These are phyloP conservation scores for Chaetodon auriga DNA, from an alignment of 2,113 vertebrate genomes.

Conservation along the genomic window DNA sequence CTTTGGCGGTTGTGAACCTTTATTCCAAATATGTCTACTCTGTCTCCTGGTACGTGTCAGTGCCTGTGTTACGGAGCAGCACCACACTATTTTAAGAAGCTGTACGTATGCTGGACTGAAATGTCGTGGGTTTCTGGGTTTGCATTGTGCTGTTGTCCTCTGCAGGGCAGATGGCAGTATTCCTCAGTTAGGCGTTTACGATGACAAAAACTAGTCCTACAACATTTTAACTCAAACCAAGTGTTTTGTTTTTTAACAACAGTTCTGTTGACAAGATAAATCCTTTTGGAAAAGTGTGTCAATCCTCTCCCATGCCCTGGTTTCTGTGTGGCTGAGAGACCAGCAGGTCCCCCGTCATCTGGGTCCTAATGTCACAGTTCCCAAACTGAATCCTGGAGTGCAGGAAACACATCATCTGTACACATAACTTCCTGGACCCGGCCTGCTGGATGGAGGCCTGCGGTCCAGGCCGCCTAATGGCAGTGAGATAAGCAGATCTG, in stretches of 20 bases:
- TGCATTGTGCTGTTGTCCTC: conserved; percentile 61
- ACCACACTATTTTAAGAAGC: conserved; percentile 35
- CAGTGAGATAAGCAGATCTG: conserved; percentile 8
- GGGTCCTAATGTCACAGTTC: conserved; percentile 12
- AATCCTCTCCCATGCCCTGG: conserved; percentile 28
- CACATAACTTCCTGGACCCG: conserved; percentile 6
- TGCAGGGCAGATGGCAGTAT: conserved; percentile 50
- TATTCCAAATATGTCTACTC: conserved; percentile 34
- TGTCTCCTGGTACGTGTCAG: neutral
- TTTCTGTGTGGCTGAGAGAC: conserved; percentile 20
- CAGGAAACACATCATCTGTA: conserved; percentile 31
- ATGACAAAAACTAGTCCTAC: conserved; percentile 18
- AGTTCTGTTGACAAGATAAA: conserved; percentile 32
- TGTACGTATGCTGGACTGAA: conserved; percentile 12
- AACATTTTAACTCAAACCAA: conserved; percentile 29
- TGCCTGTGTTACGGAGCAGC: conserved; percentile 29
- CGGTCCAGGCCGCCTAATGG: conserved; percentile 50
- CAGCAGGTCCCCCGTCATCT: neutral
- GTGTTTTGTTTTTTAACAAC: conserved; percentile 2
- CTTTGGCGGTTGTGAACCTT: conserved; percentile 51
- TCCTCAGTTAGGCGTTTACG: conserved; percentile 12
- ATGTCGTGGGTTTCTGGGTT: conserved; percentile 35
- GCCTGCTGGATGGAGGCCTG: conserved; percentile 22
- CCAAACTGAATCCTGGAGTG: conserved; percentile 7
- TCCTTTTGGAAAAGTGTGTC: conserved; percentile 43